Base-by-base conservation (phyloP, 2,888 invertebrate species). In the Orthosia gracilis region DNA sequence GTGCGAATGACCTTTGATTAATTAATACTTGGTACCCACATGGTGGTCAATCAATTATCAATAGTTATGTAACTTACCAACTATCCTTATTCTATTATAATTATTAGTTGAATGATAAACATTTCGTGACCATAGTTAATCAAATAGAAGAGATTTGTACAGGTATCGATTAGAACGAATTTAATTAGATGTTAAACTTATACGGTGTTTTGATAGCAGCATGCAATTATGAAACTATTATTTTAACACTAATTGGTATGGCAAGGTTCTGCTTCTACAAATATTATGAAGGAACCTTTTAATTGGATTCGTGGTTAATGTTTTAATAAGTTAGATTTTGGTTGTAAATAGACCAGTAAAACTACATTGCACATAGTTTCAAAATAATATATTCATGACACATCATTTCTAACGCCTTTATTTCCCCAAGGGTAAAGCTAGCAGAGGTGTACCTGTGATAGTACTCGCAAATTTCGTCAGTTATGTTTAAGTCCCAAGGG, bases 121-220 rank as follows among this genome's bases (percentile, higher is more conserved):
- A 77, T 83, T 86, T 85, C 87, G 87, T 86, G 86, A 83, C 79
- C 69, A 68, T 61, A 70, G 50, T 67, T 78, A 82, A 85, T 86
- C 54, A 66, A 80, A 74, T 74, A 67, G 64, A 47, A n/a, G 47
- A 52, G 9, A 58, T 78, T 81, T 73, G 67, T 67, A 70, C 47
- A 69, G 31, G 15, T 52, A 75, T 86, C 66, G 75, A 78, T 82
- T 72, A 62, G 11, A 62, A 72, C 17, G 9, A 68, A 65, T 64
- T 65, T 59, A 63, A 61, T 66, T 80, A 57, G 12, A 31, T 52
- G 76, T 80, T 59, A 18, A 67, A 69, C 52, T 73, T 62, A 61
- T 21, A 55, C 21, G 9, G 2, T 76, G 55, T 70, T 80, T 54
- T 55, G 61, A 67, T 62, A 65, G 50, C 17, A 12, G 26, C 23